Percentiles rank a stretch among this genome's conserved stretches.
Evolutionary conservation across 2,113 vertebrate genomes (phyloP).

Genomic region (Prunella fulvescens): DNA sequence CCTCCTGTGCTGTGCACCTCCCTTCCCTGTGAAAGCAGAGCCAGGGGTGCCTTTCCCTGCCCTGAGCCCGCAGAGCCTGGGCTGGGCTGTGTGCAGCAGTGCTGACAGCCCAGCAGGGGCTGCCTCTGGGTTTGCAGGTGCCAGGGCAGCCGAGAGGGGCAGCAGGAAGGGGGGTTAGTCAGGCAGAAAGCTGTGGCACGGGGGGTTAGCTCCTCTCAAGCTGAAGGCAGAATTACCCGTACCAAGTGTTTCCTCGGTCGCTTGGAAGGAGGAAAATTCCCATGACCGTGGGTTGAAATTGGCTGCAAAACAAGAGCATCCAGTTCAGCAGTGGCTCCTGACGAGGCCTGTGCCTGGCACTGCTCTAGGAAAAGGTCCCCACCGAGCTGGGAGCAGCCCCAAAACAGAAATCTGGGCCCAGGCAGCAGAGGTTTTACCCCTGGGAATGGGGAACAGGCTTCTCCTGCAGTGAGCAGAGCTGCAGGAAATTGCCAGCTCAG

Average conservation of each 20-base stretch:
- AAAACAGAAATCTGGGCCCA: neutral
- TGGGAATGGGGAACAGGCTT: neutral
- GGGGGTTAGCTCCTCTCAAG: conserved; percentile 68
- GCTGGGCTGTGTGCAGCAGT: neutral
- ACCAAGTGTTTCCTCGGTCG: conserved; percentile 68
- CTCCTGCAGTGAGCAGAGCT: neutral
- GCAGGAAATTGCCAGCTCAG: neutral
- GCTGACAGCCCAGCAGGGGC: neutral
- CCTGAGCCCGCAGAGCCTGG: neutral
- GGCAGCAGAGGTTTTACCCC: neutral
- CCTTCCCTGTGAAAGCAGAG: neutral
- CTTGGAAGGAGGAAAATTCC: conserved; percentile 76
- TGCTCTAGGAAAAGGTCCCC: conserved; percentile 13
- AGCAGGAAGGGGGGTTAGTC: conserved; percentile 29
- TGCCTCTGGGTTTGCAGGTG: neutral
- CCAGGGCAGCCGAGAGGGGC: neutral
- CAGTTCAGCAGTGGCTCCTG: conserved; percentile 40
- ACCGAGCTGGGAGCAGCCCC: neutral
- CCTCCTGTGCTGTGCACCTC: neutral
- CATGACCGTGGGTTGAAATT: conserved; percentile 77
- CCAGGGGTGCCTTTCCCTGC: neutral
- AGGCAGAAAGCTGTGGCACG: conserved; percentile 27
- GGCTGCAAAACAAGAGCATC: conserved; percentile 64
- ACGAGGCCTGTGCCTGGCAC: conserved; percentile 3
- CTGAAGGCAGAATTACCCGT: conserved; percentile 69